Evolutionary conservation across 1,140 invertebrate genomes (phyloP).

Genomic region (Pantala flavescens): DNA sequence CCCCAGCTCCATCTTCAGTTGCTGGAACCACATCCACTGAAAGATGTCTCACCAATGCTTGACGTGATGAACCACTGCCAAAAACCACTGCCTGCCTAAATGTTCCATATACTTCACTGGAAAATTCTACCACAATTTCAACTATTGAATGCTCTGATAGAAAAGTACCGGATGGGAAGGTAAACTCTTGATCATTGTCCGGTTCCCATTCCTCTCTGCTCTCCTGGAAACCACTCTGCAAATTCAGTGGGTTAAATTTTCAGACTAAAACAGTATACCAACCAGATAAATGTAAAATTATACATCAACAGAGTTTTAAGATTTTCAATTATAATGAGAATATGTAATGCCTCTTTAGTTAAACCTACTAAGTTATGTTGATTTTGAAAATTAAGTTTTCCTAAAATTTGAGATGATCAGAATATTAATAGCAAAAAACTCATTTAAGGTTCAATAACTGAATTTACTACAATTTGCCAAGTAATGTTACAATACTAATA

Average conservation of each 20-base stretch:
- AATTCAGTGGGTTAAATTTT: too few species aligned
- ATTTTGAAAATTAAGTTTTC: too few species aligned
- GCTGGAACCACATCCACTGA: conserved; percentile 66
- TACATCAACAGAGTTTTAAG: too few species aligned
- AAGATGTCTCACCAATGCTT: conserved; percentile 57
- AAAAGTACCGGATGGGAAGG: conserved; percentile 24
- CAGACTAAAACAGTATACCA: neutral
- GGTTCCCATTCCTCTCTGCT: conserved; percentile 23
- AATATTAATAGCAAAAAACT: too few species aligned
- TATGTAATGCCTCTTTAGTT: too few species aligned
- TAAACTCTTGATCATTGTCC: conserved; percentile 47
- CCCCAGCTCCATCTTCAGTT: conserved; percentile 55
- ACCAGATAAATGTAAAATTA: too few species aligned
- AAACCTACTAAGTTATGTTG: too few species aligned
- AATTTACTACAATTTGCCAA: too few species aligned
- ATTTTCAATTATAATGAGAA: too few species aligned
- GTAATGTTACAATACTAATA: too few species aligned
- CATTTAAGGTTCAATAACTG: too few species aligned
- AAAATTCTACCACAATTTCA: conserved; percentile 56
- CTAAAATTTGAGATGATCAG: too few species aligned
- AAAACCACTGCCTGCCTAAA: conserved; percentile 71
- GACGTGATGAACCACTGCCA: conserved; percentile 56
- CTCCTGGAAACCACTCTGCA: conserved; percentile 13
- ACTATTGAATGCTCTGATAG: conserved; percentile 34
- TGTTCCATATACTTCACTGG: conserved; percentile 64